A percentile compares a stretch with the other conserved stretches of the same genome.
These are phyloP conservation scores for Clivina fossor DNA, from an alignment of 2,888 invertebrate species.

Conservation along the genomic window DNA sequence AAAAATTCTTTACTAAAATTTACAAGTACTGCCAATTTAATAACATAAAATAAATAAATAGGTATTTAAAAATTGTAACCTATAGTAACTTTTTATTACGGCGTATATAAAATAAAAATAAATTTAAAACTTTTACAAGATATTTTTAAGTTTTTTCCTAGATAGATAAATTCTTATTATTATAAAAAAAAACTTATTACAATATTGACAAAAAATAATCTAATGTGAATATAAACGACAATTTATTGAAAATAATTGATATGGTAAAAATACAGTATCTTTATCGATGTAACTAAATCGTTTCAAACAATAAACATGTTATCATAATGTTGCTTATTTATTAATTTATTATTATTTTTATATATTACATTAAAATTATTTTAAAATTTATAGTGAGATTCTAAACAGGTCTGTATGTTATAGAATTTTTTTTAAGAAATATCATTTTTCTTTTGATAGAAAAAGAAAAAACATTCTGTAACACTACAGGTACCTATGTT, in stretches of 20 bases:
- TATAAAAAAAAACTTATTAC: no score
- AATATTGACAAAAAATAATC: constrained; percentile 18
- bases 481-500: no score
- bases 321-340: constrained; percentile 35
- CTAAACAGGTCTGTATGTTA: no score
- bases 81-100: no score
- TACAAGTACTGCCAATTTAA: constrained; percentile 17
- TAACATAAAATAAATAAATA: constrained; percentile 4
- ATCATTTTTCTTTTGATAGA: no score
- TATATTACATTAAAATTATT: no score
- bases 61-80: background rate
- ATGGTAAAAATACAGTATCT: constrained; percentile 37
- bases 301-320: constrained; percentile 48
- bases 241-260: constrained; percentile 28
- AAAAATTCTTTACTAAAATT: background rate
- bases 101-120: no score
- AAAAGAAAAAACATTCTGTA: no score
- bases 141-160: constrained; percentile 6
- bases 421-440: no score
- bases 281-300: constrained; percentile 51
- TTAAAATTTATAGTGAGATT: no score
- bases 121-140: no score
- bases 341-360: no score
- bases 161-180: constrained; percentile 17
- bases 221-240: constrained; percentile 18